A percentile compares a stretch with the other conserved stretches of the same genome.
Conservation (phyloP, 2,113 vertebrate genomes). For the Aramus guarauna region DNA sequence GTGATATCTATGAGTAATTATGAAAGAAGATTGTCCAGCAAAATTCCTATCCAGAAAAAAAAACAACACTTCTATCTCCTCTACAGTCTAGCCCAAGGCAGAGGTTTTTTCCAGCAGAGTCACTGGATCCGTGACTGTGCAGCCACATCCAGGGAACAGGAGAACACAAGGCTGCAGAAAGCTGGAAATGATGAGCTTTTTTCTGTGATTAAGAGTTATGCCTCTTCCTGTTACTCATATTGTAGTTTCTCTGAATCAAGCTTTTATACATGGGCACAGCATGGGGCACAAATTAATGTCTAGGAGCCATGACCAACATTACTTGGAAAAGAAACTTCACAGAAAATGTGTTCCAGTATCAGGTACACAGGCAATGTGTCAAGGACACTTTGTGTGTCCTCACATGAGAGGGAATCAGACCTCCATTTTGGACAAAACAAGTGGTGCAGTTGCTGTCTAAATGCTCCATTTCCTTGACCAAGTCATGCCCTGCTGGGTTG, state of each 20-base stretch:
- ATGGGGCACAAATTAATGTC: not conserved
- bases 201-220: not conserved
- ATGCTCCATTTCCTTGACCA: not conserved
- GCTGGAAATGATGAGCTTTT: not conserved
- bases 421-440: not conserved
- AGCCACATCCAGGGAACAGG: not conserved
- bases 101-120: not conserved
- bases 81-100: not conserved
- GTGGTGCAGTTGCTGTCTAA: not conserved
- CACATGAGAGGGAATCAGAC: not conserved
- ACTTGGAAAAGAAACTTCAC: not conserved
- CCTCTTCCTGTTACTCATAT: not conserved
- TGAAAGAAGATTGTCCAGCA: not conserved
- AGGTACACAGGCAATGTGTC: not conserved
- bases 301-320: not conserved
- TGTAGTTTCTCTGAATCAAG: not conserved
- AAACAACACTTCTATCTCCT: rapidly evolving
- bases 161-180: not conserved
- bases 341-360: not conserved
- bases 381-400: not conserved
- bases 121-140: not conserved
- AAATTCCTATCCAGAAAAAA: not conserved
- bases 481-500: not conserved
- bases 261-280: rapidly evolving
- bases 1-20: not conserved